Base-by-base conservation (phyloP, 2,888 invertebrate species). In the Drosophila silvestris region DNA sequence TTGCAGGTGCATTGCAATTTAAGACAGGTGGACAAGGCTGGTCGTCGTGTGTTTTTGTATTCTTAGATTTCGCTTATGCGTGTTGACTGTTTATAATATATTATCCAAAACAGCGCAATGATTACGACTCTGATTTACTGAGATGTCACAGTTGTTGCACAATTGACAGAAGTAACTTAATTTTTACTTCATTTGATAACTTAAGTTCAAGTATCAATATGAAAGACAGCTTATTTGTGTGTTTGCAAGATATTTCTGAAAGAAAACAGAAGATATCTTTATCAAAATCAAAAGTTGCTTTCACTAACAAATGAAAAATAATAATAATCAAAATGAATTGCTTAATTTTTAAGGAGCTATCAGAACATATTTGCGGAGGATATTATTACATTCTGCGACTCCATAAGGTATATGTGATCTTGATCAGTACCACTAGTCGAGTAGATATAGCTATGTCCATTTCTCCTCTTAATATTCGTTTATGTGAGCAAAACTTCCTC, bases 1-100 rank as follows among this genome's bases (percentile, higher is more conserved):
- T 28, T 79, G 69, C 63, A 80, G 35, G 53, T 32, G 3, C 19
- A 33, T 33, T 63, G 81, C 74, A 81, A 74, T 44, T 61, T 14
- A 57, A 77, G 65, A 64, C 68, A 60, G 59, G 53, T 60, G 47
- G 37, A 41, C 77, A 79, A 74, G 77, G 69, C 62, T 63, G 62
- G 7, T 33, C 22, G 50, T 3, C 32, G 28, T 35, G 7, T 41
- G 6, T 33, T 28, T 7, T 58, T 47, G 19, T 1, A 30, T 9
- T 19, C 10, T 9, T 32, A 5, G 14, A 12, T 9, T 56, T 14
- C 28, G 75, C 54, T 70, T 41, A 64, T 74, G 63, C 70, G 47
- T 19, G n/a, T 7, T 3, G 19, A 1, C 33, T 37, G n/a, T 51
- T 61, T 16, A 28, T 10, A 57, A 69, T 5, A 19, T 50, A 5